Evolutionary conservation across 2,888 invertebrate genomes (phyloP), one percentile per base, ranked within the genome.

Genomic region (Andrena praecox): DNA sequence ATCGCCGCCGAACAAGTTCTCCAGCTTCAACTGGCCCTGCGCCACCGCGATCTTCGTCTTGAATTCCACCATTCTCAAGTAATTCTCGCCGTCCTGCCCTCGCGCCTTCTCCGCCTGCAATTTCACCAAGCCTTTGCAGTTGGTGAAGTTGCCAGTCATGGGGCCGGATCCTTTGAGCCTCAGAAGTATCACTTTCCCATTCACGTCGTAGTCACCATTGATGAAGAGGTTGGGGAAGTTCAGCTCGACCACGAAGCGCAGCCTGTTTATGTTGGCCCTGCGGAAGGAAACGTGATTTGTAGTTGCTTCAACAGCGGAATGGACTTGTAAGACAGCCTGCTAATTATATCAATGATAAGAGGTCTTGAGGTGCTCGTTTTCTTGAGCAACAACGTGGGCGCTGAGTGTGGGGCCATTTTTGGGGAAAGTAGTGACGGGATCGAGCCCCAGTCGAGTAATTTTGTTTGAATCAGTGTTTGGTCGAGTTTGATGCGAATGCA

Each of bases 1-100:
- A 90, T 96, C 96, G 0, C 96, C 96, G 70, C 95, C 95, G 91
- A 97, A 97, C 35, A 97, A 94, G 91, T 96, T 96, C 52, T 95
- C 96, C 64, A 97, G 94, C 89, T 95, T 94, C 83, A 97, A 94
- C 62, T 94, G 95, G 0, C 96, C 96, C 68, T 95, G 94, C 12
- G 96, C 96, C 0, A 96, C 95, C 0, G 89, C 82, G 10, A 93
- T 93, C 84, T 94, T 95, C 86, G 96, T 93, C 60, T 95, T 94
- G 35, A 95, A 94, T 16, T 95, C 94, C 27, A 94, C 93, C 87
- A 96, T 95, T 82, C 94, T 93, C 16, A 96, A 70, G 90, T 95
- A 95, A 64, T 95, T 94, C 4, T 93, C 92, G 1, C 95, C 95
- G 69, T 94, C 93, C 74, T 90, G 91, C 2, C 93, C 94, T 4